Percentiles rank a stretch among this genome's conserved stretches.
phyloP scores from a whole-genome alignment of 2,888 invertebrate species.

The Stegophylla sp. region DNA sequence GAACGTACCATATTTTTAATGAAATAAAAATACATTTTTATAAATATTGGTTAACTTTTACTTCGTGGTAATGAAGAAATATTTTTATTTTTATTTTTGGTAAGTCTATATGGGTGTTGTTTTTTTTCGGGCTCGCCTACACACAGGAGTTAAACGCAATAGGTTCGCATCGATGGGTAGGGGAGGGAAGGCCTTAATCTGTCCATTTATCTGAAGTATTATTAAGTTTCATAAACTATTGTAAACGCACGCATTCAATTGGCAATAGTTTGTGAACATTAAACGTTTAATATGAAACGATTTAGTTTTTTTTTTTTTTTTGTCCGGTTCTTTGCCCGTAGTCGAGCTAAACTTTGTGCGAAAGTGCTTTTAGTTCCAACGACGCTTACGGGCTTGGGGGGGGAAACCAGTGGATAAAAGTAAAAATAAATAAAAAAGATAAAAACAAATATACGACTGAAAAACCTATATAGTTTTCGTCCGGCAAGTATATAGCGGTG shows the following conservation, averaged over 20 bases:
- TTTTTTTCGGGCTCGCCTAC: slow-evolving; percentile 2
- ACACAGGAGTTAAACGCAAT: neutral
- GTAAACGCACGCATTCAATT: neutral
- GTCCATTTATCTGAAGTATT: neutral
- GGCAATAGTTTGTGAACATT: slow-evolving; percentile 37
- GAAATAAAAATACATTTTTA: too few species aligned
- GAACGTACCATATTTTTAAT: too few species aligned
- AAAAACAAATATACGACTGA: neutral
- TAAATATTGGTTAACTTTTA: too few species aligned
- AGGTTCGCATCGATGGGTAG: neutral
- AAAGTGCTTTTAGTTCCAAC: slow-evolving; percentile 35
- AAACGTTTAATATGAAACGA: slow-evolving; percentile 31
- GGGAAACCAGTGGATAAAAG: neutral
- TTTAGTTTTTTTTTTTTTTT: slow-evolving; percentile 36
- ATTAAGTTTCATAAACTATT: slow-evolving; percentile 34
- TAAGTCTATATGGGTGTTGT: too few species aligned
- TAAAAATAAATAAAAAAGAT: neutral
- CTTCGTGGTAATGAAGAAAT: too few species aligned
- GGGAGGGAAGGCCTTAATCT: neutral
- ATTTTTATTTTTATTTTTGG: too few species aligned
- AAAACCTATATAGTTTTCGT: neutral
- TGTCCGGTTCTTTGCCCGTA: neutral
- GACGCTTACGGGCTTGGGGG: too few species aligned
- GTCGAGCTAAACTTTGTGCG: slow-evolving; percentile 23
- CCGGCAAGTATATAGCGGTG: neutral